Percentiles rank a stretch among this genome's conserved stretches.
Evolutionary conservation across 1,140 invertebrate species (phyloP).

Genomic region (Drosophila kepulauana): DNA sequence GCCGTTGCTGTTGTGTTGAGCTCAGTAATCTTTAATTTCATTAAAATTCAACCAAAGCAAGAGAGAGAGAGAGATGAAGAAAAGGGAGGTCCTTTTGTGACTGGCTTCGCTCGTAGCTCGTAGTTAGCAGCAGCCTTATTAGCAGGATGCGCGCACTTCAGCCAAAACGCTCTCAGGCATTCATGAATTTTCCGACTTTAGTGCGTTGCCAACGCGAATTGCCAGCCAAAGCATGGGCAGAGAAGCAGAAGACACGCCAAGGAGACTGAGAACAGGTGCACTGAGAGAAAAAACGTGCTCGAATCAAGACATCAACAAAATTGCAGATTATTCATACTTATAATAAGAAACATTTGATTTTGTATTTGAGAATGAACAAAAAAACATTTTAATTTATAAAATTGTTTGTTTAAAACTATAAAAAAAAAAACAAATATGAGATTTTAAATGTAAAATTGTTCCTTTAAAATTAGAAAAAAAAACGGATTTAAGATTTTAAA

Average conservation of each 20-base stretch:
- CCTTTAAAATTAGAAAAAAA: too few species aligned
- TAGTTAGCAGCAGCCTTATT: conserved; percentile 65
- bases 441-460: too few species aligned
- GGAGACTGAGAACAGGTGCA: too few species aligned
- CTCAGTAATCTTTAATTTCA: conserved; percentile 81
- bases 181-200: conserved; percentile 77
- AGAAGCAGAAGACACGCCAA: not conserved
- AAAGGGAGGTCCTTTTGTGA: conserved; percentile 34
- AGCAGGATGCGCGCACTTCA: conserved; percentile 56
- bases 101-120: conserved; percentile 27
- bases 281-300: too few species aligned
- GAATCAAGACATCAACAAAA: too few species aligned
- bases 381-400: too few species aligned
- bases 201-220: conserved; percentile 53
- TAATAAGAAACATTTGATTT: too few species aligned
- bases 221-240: conserved; percentile 16
- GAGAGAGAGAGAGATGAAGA: conserved; percentile 36
- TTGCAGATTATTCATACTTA: too few species aligned
- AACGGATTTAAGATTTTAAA: too few species aligned
- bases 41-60: conserved; percentile 69
- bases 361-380: too few species aligned
- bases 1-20: conserved; percentile 39
- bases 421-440: too few species aligned
- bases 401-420: too few species aligned
- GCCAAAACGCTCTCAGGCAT: conserved; percentile 70